A percentile compares a stretch with the other conserved stretches of the same genome.
These are phyloP conservation scores for Boulengeromyrus knoepffleri DNA, from an alignment of 2,113 vertebrate genomes.

Conservation along the genomic window DNA sequence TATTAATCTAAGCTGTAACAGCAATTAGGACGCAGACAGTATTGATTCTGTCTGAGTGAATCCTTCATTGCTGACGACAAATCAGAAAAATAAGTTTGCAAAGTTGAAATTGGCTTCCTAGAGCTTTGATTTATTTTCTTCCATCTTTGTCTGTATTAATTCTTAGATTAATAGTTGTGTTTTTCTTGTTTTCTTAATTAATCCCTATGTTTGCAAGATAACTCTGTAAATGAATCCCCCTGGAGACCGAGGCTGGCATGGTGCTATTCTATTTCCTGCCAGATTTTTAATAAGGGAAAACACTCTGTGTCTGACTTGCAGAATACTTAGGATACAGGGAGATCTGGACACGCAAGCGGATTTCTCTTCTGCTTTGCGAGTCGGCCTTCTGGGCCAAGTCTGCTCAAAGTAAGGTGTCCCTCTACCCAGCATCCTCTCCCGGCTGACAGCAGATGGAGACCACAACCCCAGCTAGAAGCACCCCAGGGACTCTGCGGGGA, in stretches of 20 bases:
- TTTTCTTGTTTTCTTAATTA: background rate
- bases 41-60: background rate
- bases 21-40: background rate
- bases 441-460: too few species aligned
- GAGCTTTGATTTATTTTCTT: background rate
- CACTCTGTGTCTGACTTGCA: background rate
- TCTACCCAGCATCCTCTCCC: background rate
- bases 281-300: background rate
- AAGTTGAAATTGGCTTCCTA: background rate
- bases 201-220: slow-evolving; percentile 5
- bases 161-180: background rate
- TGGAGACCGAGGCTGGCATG: background rate
- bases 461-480: background rate
- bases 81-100: background rate
- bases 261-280: background rate
- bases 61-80: background rate
- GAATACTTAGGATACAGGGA: background rate
- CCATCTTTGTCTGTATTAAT: background rate
- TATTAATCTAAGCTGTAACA: background rate
- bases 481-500: background rate
- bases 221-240: background rate
- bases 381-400: background rate
- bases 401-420: background rate
- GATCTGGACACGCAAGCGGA: background rate
- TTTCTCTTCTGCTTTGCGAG: background rate